Conservation (phyloP, 2,797 vertebrate genomes). For the Cetoscarus ocellatus region DNA sequence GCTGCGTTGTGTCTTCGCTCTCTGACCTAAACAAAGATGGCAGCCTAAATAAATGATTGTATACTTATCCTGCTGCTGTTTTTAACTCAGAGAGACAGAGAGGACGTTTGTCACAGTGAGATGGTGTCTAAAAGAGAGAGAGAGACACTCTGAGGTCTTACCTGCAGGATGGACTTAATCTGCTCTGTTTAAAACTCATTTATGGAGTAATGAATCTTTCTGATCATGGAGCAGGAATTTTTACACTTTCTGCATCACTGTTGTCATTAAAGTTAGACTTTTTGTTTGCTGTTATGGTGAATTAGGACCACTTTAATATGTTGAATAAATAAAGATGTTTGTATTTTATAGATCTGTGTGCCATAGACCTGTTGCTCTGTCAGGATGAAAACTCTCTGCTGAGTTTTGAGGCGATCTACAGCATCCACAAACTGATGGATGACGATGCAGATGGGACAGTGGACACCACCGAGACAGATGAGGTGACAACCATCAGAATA, state of each 20-base stretch:
- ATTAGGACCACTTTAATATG: not conserved
- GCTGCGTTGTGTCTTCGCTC: not conserved
- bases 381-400: slow-evolving; percentile 88
- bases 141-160: not conserved
- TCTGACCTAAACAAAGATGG: slow-evolving; percentile 33
- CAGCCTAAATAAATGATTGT: slow-evolving; percentile 7
- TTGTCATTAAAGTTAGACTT: no score
- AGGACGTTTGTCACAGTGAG: not conserved
- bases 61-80: slow-evolving; percentile 6
- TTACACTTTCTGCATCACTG: no score
- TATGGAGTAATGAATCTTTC: no score
- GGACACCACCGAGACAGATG: slow-evolving; percentile 92
- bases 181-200: no score
- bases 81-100: not conserved
- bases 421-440: slow-evolving; percentile 95
- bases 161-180: not conserved
- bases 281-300: no score
- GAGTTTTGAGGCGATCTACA: slow-evolving; percentile 93
- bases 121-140: not conserved
- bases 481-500: slow-evolving; percentile 76
- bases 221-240: no score
- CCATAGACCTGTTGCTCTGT: slow-evolving; percentile 87
- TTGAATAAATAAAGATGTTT: not conserved
- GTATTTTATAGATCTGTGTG: slow-evolving; percentile 83
- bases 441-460: slow-evolving; percentile 95